Percentiles rank a stretch among this genome's conserved stretches.
Conservation (phyloP, 2,797 vertebrate genomes). For the Toxotes lorentzi region DNA sequence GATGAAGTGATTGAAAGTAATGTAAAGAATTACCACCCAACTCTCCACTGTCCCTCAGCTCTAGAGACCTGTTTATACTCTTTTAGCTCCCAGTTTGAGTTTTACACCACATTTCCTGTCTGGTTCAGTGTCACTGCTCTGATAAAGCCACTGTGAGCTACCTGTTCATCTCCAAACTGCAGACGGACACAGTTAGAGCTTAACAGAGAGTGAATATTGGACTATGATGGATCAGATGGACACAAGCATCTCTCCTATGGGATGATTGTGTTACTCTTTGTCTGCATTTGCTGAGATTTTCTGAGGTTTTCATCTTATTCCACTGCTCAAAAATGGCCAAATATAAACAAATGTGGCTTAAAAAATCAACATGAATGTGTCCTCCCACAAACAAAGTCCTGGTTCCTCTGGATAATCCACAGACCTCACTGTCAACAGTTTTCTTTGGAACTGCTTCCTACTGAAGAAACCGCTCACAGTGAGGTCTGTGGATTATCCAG, state of each 20-base stretch:
- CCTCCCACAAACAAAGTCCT: conserved; percentile 14
- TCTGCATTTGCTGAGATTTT: neutral
- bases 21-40: neutral
- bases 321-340: neutral
- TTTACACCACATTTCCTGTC: neutral
- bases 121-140: neutral
- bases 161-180: too few species aligned
- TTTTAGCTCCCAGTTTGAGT: neutral
- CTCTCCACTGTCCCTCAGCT: too few species aligned
- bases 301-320: conserved; percentile 10
- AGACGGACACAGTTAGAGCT: too few species aligned
- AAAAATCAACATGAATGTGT: conserved; percentile 8
- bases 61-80: too few species aligned
- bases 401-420: conserved; percentile 6
- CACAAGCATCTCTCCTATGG: neutral
- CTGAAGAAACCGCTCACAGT: neutral
- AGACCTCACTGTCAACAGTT: conserved; percentile 23
- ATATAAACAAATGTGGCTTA: conserved; percentile 1
- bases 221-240: neutral
- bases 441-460: conserved; percentile 16
- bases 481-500: neutral
- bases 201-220: neutral
- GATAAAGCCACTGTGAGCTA: too few species aligned
- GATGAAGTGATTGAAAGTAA: too few species aligned
- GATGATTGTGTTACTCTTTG: neutral